A percentile compares a stretch with the other conserved stretches of the same genome.
phyloP scores from a whole-genome alignment of 2,888 invertebrate genomes.

The Yponomeuta cagnagella region DNA sequence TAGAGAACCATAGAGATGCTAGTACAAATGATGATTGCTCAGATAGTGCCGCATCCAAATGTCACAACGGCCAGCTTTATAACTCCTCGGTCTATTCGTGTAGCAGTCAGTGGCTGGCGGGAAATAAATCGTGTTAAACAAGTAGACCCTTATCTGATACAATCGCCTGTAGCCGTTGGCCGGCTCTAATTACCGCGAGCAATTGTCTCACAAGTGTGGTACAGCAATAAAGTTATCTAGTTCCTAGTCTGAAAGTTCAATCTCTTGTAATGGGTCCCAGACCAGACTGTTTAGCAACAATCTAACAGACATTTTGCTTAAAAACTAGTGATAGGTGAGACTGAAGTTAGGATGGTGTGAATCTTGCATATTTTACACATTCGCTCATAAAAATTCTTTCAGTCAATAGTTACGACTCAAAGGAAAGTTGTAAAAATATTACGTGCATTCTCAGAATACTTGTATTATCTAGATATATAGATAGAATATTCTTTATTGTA shows the following conservation, averaged over 20 bases:
- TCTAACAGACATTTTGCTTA: no score
- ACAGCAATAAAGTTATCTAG: neutral
- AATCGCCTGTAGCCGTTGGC: conserved; percentile 71
- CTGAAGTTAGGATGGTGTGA: no score
- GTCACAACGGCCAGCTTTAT: neutral
- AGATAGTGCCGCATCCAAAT: neutral
- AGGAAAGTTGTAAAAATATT: no score
- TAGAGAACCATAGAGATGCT: no score
- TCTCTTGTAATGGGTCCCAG: neutral
- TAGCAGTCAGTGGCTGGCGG: conserved; percentile 51
- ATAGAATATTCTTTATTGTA: no score
- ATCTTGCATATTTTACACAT: no score
- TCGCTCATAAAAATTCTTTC: no score
- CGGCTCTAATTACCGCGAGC: conserved; percentile 71
- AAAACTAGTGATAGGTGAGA: no score
- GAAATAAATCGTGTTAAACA: conserved; percentile 74
- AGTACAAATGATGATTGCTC: neutral
- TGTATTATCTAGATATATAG: no score
- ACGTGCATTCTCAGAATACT: no score
- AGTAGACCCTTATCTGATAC: conserved; percentile 49
- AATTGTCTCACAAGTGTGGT: conserved; percentile 37
- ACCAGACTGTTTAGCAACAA: no score
- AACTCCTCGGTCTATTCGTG: conserved; percentile 25
- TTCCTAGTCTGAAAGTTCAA: neutral
- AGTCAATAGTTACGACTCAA: no score